Evolutionary conservation across 1,140 invertebrate species (phyloP).

Genomic region (Diplogasteroides magnus): DNA sequence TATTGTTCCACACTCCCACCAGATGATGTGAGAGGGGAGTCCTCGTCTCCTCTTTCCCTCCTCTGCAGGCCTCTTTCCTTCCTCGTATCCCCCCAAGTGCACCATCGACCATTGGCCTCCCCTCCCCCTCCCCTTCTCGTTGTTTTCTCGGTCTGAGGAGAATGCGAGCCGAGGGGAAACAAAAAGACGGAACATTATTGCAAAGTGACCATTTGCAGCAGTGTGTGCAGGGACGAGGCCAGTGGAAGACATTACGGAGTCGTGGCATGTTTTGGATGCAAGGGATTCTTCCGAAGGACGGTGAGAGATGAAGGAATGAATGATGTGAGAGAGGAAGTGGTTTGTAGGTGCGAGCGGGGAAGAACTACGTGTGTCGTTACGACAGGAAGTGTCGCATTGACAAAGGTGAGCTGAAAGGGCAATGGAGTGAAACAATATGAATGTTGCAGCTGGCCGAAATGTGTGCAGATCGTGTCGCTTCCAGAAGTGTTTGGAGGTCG

Average conservation of each 20-base stretch:
- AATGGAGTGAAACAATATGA: background rate
- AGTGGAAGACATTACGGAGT: slow-evolving; percentile 61
- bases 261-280: slow-evolving; percentile 61
- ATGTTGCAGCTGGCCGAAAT: slow-evolving; percentile 58
- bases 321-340: background rate
- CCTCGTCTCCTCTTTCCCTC: too few relatives aligned
- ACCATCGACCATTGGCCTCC: too few relatives aligned
- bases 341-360: slow-evolving; percentile 42
- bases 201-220: slow-evolving; percentile 52
- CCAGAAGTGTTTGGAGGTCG: slow-evolving; percentile 61
- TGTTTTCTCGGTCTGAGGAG: too few relatives aligned
- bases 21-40: too few relatives aligned
- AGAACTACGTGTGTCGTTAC: slow-evolving; percentile 51
- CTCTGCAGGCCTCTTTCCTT: too few relatives aligned
- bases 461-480: slow-evolving; percentile 62
- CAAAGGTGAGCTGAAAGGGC: slow-evolving; percentile 31
- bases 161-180: too few relatives aligned
- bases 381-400: slow-evolving; percentile 52
- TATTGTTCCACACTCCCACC: too few relatives aligned
- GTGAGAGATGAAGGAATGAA: too few relatives aligned
- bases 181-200: too few relatives aligned
- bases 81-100: too few relatives aligned
- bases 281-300: slow-evolving; percentile 57
- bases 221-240: slow-evolving; percentile 60
- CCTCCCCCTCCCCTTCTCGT: too few relatives aligned